These are phyloP conservation scores for Brachionus asplanchnoidis DNA, from an alignment of 1,140 invertebrate species.

Conservation along the genomic window DNA sequence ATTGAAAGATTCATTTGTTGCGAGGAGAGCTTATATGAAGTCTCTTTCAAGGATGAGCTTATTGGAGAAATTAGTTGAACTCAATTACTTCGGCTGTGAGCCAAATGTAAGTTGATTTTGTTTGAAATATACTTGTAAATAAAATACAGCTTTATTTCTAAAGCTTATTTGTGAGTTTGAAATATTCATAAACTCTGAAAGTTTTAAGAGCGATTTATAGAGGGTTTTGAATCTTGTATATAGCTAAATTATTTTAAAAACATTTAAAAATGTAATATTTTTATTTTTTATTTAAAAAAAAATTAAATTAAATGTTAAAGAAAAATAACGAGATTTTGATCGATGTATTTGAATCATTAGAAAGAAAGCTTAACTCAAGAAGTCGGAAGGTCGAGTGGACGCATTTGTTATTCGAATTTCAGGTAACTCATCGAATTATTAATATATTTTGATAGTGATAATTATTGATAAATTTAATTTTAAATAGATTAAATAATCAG, in stretches of 20 bases:
- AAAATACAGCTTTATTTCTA: neutral
- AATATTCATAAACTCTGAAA: neutral
- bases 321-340: neutral
- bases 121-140: neutral
- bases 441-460: neutral
- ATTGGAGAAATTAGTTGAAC: neutral
- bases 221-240: neutral
- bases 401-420: neutral
- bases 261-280: neutral
- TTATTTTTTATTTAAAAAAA: neutral
- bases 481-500: too few relatives aligned
- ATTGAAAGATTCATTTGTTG: neutral
- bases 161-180: neutral
- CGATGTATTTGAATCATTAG: neutral
- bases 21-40: neutral
- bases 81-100: neutral
- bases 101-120: neutral
- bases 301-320: neutral
- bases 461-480: neutral
- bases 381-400: neutral
- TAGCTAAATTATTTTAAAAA: neutral
- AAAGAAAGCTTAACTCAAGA: neutral
- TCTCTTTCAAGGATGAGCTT: neutral
- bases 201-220: neutral
- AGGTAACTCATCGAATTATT: neutral